A percentile compares a stretch with the other conserved stretches of the same genome.
Conservation (phyloP, 2,797 vertebrate species). For the Lagorchestes hirsutus region DNA sequence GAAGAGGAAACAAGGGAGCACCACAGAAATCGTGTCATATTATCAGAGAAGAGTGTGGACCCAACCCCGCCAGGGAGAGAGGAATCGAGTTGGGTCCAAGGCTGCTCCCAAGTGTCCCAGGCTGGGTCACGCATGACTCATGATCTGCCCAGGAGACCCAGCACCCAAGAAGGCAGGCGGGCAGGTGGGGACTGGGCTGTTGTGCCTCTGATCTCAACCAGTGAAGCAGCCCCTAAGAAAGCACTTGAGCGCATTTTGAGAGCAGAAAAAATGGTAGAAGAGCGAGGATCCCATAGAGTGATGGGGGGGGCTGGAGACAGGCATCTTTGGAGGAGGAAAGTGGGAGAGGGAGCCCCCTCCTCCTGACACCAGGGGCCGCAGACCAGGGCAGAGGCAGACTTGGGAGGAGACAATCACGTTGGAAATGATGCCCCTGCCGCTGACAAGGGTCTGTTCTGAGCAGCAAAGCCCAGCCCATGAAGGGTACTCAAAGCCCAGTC, state of each 20-base stretch:
- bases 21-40: conserved; percentile 53
- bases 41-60: conserved; percentile 40
- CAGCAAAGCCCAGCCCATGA: background rate
- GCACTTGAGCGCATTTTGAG: too few relatives aligned
- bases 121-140: background rate
- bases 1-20: conserved; percentile 36
- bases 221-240: too few relatives aligned
- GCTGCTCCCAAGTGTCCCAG: too few relatives aligned
- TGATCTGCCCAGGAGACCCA: background rate
- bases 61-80: background rate
- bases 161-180: too few relatives aligned
- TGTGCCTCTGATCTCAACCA: too few relatives aligned
- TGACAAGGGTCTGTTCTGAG: background rate
- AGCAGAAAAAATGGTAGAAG: background rate
- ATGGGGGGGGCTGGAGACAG: conserved; percentile 43
- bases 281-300: conserved; percentile 10
- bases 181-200: too few relatives aligned
- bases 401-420: conserved; percentile 16
- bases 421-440: background rate
- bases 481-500: too few relatives aligned
- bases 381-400: too few relatives aligned
- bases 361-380: conserved; percentile 20
- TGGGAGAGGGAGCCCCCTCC: conserved; percentile 19
- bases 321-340: conserved; percentile 54
- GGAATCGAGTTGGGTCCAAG: too few relatives aligned